Evolutionary conservation across 2,888 invertebrate species (phyloP), one percentile per base, ranked within the genome.

Genomic region (Diarsia rubi): DNA sequence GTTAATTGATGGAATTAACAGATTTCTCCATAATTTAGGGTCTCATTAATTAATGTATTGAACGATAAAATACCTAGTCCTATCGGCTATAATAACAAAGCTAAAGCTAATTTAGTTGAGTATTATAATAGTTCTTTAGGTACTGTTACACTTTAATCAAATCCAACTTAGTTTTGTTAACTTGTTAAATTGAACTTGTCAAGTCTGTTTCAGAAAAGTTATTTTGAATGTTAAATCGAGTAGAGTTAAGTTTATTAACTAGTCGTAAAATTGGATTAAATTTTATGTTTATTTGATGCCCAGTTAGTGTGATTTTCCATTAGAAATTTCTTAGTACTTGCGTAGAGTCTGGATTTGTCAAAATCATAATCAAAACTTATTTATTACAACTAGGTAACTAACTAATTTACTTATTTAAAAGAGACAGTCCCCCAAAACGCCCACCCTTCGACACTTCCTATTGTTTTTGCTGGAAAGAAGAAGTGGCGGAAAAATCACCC

Each of bases 221-320:
- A 59, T 76, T 60, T 72, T 76, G 16, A 60, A 57, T 79, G 31
- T 79, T 37, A 49, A 57, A 77, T 71, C 4, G 27, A 49, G 42
- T 63, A 31, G 31, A 44, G 6, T 64, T 64, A 27, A 49, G 24
- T 59, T 71, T 49, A 42, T 31, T 31, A 16, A 47, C 27, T 62
- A n/a, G 24, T 27, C 21, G 5, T 44, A 44, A 14, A 45, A 24
- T 1, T 77, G 11, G 31, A 77, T 31, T 66, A 5, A 19, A 42
- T 19, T 31, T 31, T 62, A 6, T 24, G 14, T 57, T 27, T 0
- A 57, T 57, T 57, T 57, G 54, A 57, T 16, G 14, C 4, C 24
- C 37, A 37, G 37, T 37, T 37, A 3, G 4, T 37, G 37, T 37
- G 37, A 5, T 37, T 3, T 37, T 37, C 37, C 4, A 37, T 37